Evolutionary conservation across 2,113 vertebrate genomes (phyloP).

Genomic region (Dipodomys stephensi): DNA sequence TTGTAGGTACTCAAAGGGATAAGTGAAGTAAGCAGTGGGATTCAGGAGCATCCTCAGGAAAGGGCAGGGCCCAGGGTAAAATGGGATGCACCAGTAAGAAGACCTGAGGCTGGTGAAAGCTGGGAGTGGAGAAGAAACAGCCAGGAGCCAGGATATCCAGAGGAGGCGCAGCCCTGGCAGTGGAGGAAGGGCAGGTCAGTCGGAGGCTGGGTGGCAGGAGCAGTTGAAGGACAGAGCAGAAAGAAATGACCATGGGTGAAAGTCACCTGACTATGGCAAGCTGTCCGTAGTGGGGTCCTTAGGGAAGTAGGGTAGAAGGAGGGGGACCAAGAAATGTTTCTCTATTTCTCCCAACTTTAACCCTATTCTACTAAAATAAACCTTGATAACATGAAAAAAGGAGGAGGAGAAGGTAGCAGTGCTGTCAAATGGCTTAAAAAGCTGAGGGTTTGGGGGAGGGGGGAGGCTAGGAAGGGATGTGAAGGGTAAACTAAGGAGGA

Average conservation of each 20-base stretch:
- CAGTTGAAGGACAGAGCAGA: fast-evolving
- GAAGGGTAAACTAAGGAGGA: too few species aligned
- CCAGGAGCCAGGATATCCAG: not conserved
- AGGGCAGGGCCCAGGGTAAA: not conserved
- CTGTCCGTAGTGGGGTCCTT: fast-evolving
- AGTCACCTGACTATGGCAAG: not conserved
- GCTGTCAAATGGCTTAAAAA: not conserved
- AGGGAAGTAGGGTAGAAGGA: not conserved
- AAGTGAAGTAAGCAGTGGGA: not conserved
- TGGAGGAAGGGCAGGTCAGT: not conserved
- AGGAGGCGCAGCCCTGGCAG: too few species aligned
- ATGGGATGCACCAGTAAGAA: fast-evolving
- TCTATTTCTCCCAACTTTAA: too few species aligned
- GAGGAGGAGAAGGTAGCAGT: too few species aligned
- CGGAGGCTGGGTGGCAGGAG: not conserved
- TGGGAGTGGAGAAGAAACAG: not conserved
- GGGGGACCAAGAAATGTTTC: too few species aligned
- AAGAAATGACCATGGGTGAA: not conserved
- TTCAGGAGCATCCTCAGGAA: not conserved
- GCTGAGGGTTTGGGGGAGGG: not conserved
- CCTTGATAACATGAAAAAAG: too few species aligned
- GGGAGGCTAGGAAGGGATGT: too few species aligned
- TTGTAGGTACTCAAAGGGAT: not conserved
- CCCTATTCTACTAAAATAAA: too few species aligned
- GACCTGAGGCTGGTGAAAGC: not conserved